Conservation (phyloP, 2,797 vertebrate genomes). For the Lepilemur ruficaudatus region DNA sequence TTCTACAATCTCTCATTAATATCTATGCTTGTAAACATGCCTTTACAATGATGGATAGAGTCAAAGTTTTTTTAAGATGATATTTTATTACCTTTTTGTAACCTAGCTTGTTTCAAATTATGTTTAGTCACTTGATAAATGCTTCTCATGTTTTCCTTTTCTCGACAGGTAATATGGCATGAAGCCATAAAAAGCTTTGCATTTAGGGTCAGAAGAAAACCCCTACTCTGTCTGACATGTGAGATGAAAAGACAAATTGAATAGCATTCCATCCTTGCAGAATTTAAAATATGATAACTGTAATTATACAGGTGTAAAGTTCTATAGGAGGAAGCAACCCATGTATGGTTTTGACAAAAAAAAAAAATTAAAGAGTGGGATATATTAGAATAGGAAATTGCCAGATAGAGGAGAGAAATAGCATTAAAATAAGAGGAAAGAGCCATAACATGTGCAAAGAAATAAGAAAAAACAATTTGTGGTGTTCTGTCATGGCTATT, state of each 20-base stretch:
- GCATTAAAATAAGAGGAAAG: background rate
- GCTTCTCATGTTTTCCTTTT: background rate
- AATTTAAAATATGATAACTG: slow-evolving; percentile 6
- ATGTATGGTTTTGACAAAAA: background rate
- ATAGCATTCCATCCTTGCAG: background rate
- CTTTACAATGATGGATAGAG: slow-evolving; percentile 46
- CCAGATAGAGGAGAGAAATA: background rate
- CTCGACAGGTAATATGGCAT: background rate
- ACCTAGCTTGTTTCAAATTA: slow-evolving; percentile 58
- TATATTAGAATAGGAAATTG: background rate
- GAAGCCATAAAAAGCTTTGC: background rate
- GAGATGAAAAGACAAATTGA: background rate
- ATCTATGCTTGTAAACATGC: slow-evolving; percentile 24
- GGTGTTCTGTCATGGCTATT: background rate
- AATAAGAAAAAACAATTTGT: background rate
- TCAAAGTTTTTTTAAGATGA: slow-evolving; percentile 39
- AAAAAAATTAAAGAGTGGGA: background rate
- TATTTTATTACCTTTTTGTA: slow-evolving; percentile 47
- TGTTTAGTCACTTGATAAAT: slow-evolving; percentile 43
- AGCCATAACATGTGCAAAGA: background rate
- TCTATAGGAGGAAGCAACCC: background rate
- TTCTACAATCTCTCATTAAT: slow-evolving; percentile 59
- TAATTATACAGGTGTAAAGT: background rate
- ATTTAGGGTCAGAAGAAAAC: background rate
- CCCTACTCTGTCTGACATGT: background rate